Evolutionary conservation across 2,888 invertebrate genomes (phyloP), one percentile per base, ranked within the genome.

Genomic region (Trissolcus japonicus): DNA sequence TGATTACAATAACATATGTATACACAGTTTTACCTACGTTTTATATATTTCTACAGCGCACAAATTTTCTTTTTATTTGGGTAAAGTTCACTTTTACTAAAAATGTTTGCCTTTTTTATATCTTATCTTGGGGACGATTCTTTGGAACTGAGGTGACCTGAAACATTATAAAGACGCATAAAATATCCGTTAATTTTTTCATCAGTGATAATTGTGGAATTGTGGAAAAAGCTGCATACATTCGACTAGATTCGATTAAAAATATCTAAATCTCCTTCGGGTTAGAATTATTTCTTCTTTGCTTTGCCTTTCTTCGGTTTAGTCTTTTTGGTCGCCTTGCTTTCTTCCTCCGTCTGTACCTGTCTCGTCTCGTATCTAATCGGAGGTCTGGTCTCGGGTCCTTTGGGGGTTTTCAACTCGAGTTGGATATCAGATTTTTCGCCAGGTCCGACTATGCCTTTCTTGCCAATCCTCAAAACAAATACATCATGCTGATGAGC

Each of bases 401-500:
- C 93, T 73, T 93, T 92, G 0, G 95, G 95, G 0, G 95, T 95
- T 61, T 93, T 91, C 83, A 95, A 87, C 83, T 95, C 95, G 80
- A 95, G 91, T 90, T 95, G 92, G 87, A 94, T 90, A 61, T 91
- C 93, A 61, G 91, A 92, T 86, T 94, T 94, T 89, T 94, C 94
- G 74, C 92, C 92, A 51, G 92, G 92, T 0, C 93, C 93, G 40
- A 93, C 93, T 0, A 89, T 80, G 0, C 92, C 92, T 84, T 95
- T 95, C 83, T 94, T 95, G 1, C 95, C 95, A 68, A 95, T 93
- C 82, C 93, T 92, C 55, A 95, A 88, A 4, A 95, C 90, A 80
- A 94, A 94, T 0, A 94, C 91, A 81, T 94, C 94, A 82, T 93
- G 93, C 60, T 94, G 92, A 0, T 93, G 93, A 0, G 29, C 74